phyloP scores from a whole-genome alignment of 2,113 vertebrate genomes.

The Phrynosoma blainvillii region DNA sequence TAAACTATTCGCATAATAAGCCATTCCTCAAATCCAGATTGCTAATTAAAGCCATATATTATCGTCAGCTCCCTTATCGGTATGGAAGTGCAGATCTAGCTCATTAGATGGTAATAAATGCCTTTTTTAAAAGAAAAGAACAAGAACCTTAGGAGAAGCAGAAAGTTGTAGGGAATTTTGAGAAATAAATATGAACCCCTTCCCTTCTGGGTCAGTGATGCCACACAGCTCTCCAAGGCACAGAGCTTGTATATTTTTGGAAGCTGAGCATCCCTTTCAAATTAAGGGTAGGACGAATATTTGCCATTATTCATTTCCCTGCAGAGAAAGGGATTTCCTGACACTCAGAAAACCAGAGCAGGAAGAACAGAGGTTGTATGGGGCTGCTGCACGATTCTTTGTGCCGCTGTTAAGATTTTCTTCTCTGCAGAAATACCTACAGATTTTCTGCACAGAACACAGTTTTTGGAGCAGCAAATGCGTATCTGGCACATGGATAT shows the following conservation, averaged over 20 bases:
- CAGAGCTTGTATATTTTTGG: constrained; percentile 41
- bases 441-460: too few species aligned
- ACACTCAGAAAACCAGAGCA: too few species aligned
- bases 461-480: too few species aligned
- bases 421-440: too few species aligned
- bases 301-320: too few species aligned
- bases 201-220: neutral
- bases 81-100: constrained; percentile 47
- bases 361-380: too few species aligned
- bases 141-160: constrained; percentile 23
- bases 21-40: constrained; percentile 67
- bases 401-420: too few species aligned
- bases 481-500: too few species aligned
- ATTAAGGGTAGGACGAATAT: too few species aligned
- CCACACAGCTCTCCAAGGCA: neutral
- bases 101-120: constrained; percentile 69
- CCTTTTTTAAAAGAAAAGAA: constrained; percentile 5
- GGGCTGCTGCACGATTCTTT: too few species aligned
- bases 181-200: neutral
- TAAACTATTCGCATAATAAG: constrained; percentile 65
- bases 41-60: constrained; percentile 72
- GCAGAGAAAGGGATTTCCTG: too few species aligned
- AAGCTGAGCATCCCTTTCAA: neutral
- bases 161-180: constrained; percentile 23
- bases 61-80: constrained; percentile 64